These are phyloP conservation scores for Platalea minor DNA, from an alignment of 2,797 vertebrate genomes.

Conservation along the genomic window DNA sequence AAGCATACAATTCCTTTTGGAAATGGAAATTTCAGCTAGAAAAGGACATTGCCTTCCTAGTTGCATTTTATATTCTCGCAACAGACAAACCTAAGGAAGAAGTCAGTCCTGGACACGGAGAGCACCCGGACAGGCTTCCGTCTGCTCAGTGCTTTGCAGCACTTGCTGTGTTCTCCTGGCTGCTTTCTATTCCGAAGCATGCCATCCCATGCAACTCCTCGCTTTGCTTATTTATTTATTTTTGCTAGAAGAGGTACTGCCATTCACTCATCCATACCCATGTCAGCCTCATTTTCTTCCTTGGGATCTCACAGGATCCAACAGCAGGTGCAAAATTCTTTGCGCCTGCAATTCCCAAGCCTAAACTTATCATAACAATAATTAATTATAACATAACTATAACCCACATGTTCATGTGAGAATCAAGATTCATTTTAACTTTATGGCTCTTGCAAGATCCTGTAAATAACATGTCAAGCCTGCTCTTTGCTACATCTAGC, in stretches of 20 bases:
- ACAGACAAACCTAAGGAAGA: background rate
- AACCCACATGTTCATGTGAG: background rate
- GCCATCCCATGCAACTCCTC: background rate
- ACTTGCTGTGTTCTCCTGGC: background rate
- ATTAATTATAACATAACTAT: background rate
- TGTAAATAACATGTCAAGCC: background rate
- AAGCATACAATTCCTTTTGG: background rate
- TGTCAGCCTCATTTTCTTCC: background rate
- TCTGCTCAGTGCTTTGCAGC: background rate
- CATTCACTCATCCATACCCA: background rate
- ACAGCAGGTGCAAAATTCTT: background rate
- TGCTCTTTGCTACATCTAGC: background rate
- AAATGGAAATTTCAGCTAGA: slow-evolving; percentile 4
- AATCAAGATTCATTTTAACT: background rate
- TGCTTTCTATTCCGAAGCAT: background rate
- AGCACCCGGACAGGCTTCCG: background rate
- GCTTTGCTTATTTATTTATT: background rate
- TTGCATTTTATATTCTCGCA: background rate
- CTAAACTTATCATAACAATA: background rate
- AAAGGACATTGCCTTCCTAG: background rate
- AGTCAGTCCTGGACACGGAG: background rate
- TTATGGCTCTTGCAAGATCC: background rate
- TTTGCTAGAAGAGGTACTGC: background rate
- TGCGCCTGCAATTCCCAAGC: background rate
- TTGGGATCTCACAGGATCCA: background rate